Evolutionary conservation across 2,888 invertebrate genomes (phyloP), one percentile per base, ranked within the genome.

Genomic region (Ornithoptera alexandrae): DNA sequence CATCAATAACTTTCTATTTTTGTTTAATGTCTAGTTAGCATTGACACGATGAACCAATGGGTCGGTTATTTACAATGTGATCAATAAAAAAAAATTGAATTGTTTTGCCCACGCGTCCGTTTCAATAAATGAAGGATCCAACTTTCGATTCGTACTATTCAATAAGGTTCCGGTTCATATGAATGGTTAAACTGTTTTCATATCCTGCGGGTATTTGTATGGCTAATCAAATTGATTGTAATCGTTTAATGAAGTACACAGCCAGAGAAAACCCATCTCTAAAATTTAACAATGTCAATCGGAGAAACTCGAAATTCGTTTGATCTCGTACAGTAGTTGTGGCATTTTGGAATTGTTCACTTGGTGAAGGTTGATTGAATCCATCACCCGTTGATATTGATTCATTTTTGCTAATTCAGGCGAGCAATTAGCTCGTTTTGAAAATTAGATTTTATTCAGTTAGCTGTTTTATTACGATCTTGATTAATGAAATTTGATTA

Each of bases 11-110:
- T 79, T 78, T 79, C 77, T 75, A 80, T 76, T 74, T 75, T 68
- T 74, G 75, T 79, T 79, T 76, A 75, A 74, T 76, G 75, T 77
- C 77, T 78, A 79, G 76, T 79, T 77, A 77, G 75, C 76, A 77
- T 74, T 74, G 77, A 68, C 68, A 62, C 66, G 66, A 62, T 57
- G 56, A 68, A 68, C 56, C 39, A 24, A 67, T 71, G 69, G 79
- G 78, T 75, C 74, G 72, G 74, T 69, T 62, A 22, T 62, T 69
- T 69, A 64, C 62, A 59, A 58, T 68, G 53, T 50, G 50, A 46
- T 62, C 69, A 77, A 76, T 72, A 72, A 74, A 73, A 12, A 42
- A 72, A 68, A 65, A 58, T 63, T 66, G 63, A 66, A 68, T 72
- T 68, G 70, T 69, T 67, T 30, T 63, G 69, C 69, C 72, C 73